Conservation (phyloP, 2,113 vertebrate species). For the Thalassarche chlororhynchos region DNA sequence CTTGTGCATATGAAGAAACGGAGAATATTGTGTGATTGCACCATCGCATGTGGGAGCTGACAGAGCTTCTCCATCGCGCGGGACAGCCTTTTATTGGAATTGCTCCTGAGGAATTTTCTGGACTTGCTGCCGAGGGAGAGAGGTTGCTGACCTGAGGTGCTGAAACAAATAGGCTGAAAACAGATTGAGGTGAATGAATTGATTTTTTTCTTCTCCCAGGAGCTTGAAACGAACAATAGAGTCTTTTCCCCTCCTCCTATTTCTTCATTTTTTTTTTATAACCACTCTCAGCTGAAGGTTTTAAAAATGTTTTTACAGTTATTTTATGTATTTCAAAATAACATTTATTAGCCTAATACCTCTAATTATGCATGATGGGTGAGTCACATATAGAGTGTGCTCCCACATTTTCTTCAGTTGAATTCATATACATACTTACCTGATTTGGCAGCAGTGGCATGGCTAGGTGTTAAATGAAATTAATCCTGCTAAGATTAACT, state of each 20-base stretch:
- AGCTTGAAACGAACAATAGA: neutral
- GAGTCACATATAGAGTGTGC: neutral
- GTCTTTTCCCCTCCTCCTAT: neutral
- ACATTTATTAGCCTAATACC: slow-evolving; percentile 30
- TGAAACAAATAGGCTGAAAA: neutral
- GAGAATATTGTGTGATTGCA: neutral
- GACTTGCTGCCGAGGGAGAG: neutral
- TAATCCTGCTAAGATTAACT: neutral
- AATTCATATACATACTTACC: neutral
- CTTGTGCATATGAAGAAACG: neutral
- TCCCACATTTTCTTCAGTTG: slow-evolving; percentile 16
- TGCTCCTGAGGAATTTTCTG: neutral
- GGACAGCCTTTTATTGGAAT: neutral
- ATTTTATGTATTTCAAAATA: slow-evolving; percentile 41
- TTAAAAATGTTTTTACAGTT: slow-evolving; percentile 34
- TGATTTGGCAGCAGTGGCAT: neutral
- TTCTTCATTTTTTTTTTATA: neutral
- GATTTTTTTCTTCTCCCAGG: neutral
- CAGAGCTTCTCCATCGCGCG: neutral
- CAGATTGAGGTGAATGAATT: neutral
- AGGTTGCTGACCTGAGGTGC: neutral
- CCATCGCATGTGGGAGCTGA: neutral
- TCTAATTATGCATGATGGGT: slow-evolving; percentile 26
- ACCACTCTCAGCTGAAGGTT: neutral
- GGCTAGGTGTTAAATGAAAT: slow-evolving; percentile 5